Evolutionary conservation across 2,888 invertebrate species (phyloP).

Genomic region (Deladenus siricidicola): DNA sequence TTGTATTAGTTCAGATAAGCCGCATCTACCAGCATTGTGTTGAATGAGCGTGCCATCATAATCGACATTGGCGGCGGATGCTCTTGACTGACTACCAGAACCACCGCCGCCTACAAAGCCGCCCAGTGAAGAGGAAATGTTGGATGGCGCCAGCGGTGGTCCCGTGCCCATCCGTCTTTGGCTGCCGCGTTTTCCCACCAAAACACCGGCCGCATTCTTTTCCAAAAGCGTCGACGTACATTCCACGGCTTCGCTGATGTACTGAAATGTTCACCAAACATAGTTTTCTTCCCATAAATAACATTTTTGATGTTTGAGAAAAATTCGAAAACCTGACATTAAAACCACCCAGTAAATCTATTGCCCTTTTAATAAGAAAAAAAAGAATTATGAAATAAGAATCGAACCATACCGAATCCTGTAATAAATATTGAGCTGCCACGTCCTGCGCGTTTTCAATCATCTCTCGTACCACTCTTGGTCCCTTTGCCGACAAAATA

Average conservation of each 20-base stretch:
- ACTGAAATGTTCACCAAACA: no score
- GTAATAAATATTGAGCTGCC: constrained; percentile 35
- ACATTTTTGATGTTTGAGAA: not conserved
- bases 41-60: constrained; percentile 41
- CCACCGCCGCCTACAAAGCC: no score
- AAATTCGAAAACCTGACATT: not conserved
- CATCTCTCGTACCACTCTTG: constrained; percentile 30
- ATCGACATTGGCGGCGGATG: not conserved
- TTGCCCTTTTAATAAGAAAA: constrained; percentile 1
- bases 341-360: constrained; percentile 1
- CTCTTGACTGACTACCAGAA: no score
- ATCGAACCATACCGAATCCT: constrained; percentile 35
- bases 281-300: not conserved
- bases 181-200: not conserved
- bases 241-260: not conserved
- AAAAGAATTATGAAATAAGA: not conserved
- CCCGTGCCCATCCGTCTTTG: not conserved
- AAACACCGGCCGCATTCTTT: not conserved
- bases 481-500: constrained; percentile 25
- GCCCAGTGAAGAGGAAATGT: not conserved
- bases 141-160: not conserved
- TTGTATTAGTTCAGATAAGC: no score
- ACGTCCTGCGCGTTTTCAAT: constrained; percentile 33
- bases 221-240: not conserved
- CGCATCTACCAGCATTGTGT: constrained; percentile 11